Evolutionary conservation across 2,888 invertebrate genomes (phyloP), one percentile per base, ranked within the genome.

Genomic region (Siphonodentalium dalli): DNA sequence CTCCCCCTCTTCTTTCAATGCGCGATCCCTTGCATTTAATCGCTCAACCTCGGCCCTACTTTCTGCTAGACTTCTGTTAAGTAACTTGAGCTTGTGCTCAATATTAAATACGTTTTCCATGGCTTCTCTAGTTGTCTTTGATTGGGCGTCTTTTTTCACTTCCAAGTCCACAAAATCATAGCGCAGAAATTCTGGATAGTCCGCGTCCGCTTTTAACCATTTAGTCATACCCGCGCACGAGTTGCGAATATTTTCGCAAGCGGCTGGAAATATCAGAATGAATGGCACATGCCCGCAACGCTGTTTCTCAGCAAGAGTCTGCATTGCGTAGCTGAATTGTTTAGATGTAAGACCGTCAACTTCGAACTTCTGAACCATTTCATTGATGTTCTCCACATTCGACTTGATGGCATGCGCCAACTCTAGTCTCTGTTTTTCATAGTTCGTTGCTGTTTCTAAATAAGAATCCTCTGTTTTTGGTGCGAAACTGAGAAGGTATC

Each of bases 401-500:
- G 62, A 49, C 23, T 50, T 48, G 4, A 74, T 66, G 1, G 70
- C 72, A 13, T 58, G 35, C 3, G 52, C 58, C 34, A 72, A 63
- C 24, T 74, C 76, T 13, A 58, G 49, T 37, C 68, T 54, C 57
- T 72, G 71, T 46, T 65, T 65, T 51, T 75, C 72, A 54, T 75
- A 75, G 46, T 72, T 73, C 5, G 66, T 63, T 8, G 71, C 71
- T 5, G 74, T 73, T 53, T 74, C 73, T 46, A 74, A 47, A 54
- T 71, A 73, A 2, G 52, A 13, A 45, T 75, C 74, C 0, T 67
- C 69, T 7, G 69, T 68, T 0, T 54, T 29, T 9, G 57, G 45
- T 23, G 64, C 67, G 55, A 74, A 77, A 52, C 72, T 74, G 38
- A 65, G 56, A 51, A 73, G 72, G 48, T 77, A 77, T 52, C 69